These are phyloP conservation scores for Scopus umbretta DNA, from an alignment of 2,113 vertebrate genomes.

Conservation along the genomic window DNA sequence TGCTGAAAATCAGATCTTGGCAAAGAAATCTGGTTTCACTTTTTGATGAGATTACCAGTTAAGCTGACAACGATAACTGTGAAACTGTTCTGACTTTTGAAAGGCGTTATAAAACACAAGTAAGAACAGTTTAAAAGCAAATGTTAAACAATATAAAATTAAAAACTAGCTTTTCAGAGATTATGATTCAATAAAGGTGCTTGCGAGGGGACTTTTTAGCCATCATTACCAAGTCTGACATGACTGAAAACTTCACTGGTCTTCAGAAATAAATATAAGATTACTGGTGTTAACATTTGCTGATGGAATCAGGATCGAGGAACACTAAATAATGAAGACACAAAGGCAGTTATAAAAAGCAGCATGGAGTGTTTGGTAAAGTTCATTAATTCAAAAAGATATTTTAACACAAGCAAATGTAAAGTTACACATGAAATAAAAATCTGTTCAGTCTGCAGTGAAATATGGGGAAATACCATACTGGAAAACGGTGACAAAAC, in stretches of 20 bases:
- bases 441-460: background rate
- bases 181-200: background rate
- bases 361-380: background rate
- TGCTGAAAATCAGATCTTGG: background rate
- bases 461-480: background rate
- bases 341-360: background rate
- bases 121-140: background rate
- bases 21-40: background rate
- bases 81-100: background rate
- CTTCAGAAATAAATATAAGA: background rate
- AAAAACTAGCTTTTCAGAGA: background rate
- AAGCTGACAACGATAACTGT: background rate
- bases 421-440: background rate
- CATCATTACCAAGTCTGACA: background rate
- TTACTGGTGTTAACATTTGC: background rate
- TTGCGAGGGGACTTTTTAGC: background rate
- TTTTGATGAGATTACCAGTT: background rate
- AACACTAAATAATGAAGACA: background rate
- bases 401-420: background rate
- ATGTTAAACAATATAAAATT: background rate
- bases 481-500: background rate
- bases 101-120: background rate
- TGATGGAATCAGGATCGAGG: background rate
- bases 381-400: background rate
- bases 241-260: background rate